These are phyloP conservation scores for Chaetodon auriga DNA, from an alignment of 2,113 vertebrate species.

Conservation along the genomic window DNA sequence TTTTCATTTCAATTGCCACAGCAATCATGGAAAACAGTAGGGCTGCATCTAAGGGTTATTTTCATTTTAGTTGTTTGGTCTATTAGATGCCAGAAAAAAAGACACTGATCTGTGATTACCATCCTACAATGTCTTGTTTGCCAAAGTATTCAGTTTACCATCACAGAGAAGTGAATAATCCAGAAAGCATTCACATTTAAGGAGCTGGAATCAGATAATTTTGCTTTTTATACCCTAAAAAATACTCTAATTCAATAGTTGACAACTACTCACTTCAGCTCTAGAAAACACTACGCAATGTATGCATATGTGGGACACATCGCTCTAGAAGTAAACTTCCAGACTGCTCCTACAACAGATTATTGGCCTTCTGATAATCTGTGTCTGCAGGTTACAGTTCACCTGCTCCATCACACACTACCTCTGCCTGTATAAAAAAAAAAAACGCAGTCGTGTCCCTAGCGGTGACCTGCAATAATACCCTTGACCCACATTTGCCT, in stretches of 20 bases:
- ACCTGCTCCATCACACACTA: background rate
- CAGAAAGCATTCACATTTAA: too few species aligned
- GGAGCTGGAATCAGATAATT: too few species aligned
- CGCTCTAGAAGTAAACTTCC: background rate
- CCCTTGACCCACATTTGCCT: conserved; percentile 78
- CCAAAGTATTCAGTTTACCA: too few species aligned
- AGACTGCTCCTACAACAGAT: background rate
- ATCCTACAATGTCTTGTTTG: too few species aligned
- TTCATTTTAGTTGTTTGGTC: too few species aligned
- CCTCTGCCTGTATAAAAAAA: background rate
- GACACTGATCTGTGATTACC: too few species aligned
- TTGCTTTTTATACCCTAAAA: too few species aligned
- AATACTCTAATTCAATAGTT: too few species aligned
- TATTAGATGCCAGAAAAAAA: too few species aligned
- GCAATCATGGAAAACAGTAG: background rate
- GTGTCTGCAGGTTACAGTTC: background rate
- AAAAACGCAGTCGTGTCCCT: background rate
- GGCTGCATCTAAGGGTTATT: too few species aligned
- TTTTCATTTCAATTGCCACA: background rate
- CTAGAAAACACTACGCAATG: background rate
- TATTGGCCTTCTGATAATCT: background rate
- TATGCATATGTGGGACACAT: background rate
- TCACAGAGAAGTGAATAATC: too few species aligned
- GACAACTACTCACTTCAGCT: too few species aligned
- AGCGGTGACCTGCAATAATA: conserved; percentile 63